Conservation (phyloP, 2,888 invertebrate species). For the Tetheella fluctuosa region DNA sequence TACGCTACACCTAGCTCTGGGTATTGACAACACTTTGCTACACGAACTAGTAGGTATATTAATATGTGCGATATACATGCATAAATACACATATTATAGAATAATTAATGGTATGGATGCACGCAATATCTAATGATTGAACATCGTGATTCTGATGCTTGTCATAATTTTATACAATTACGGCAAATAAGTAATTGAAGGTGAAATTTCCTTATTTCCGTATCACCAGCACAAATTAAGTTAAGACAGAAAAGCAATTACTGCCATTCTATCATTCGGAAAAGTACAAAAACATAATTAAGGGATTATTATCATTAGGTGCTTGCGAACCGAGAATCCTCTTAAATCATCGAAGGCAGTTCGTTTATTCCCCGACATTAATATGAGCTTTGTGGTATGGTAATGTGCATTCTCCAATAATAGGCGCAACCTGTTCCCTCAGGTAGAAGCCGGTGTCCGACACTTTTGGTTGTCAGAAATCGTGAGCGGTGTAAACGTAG, state of each 20-base stretch:
- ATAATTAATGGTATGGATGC: conserved; percentile 15
- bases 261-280: conserved; percentile 70
- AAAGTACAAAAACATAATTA: conserved; percentile 69
- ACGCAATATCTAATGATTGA: conserved; percentile 7
- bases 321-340: conserved; percentile 44
- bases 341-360: conserved; percentile 62
- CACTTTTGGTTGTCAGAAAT: conserved; percentile 28
- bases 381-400: conserved; percentile 48
- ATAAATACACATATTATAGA: no score
- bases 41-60: conserved; percentile 6
- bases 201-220: conserved; percentile 36
- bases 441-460: conserved; percentile 22
- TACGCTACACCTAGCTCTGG: conserved; percentile 39
- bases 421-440: conserved; percentile 17
- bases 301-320: conserved; percentile 67
- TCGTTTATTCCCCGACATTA: conserved; percentile 53
- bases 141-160: background rate
- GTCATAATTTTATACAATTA: conserved; percentile 26
- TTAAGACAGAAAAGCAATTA: conserved; percentile 72
- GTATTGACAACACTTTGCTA: conserved; percentile 54
- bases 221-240: conserved; percentile 59
- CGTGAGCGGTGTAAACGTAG: conserved; percentile 32
- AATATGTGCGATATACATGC: background rate
- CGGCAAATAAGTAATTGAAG: conserved; percentile 30
- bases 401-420: conserved; percentile 34